Percentiles rank a stretch among this genome's conserved stretches.
Evolutionary conservation across 2,888 invertebrate species (phyloP).

Genomic region (Ophion ventricosus): DNA sequence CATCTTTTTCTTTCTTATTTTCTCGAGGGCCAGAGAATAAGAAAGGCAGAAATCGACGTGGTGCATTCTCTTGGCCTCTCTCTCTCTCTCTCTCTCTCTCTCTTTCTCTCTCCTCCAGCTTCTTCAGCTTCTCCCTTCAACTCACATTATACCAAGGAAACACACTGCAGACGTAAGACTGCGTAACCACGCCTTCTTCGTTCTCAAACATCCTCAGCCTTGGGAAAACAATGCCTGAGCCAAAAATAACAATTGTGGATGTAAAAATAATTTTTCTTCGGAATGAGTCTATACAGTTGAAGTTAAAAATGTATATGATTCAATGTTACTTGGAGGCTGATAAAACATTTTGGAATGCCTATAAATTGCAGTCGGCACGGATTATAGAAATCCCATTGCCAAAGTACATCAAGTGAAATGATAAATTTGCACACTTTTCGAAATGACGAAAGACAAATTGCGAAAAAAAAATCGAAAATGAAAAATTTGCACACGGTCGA

Average conservation of each 20-base stretch:
- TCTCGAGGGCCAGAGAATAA: slow-evolving; percentile 41
- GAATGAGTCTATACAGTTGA: not conserved
- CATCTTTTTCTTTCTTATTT: slow-evolving; percentile 39
- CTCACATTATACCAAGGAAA: slow-evolving; percentile 37
- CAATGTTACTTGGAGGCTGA: not conserved
- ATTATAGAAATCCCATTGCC: not conserved
- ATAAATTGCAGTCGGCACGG: not conserved
- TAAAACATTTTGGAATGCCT: not conserved
- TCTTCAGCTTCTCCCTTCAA: slow-evolving; percentile 3
- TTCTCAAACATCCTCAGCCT: slow-evolving; percentile 7
- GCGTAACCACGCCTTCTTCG: slow-evolving; percentile 7
- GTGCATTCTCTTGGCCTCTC: slow-evolving; percentile 24
- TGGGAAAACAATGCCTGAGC: slow-evolving; percentile 20
- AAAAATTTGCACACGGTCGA: too few relatives aligned
- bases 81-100: slow-evolving; percentile 4
- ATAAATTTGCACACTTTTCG: not conserved
- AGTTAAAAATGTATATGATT: not conserved
- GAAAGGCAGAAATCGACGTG: slow-evolving; percentile 22
- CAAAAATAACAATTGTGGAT: slow-evolving; percentile 28
- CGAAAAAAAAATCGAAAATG: not conserved
- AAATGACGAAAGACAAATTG: too few relatives aligned
- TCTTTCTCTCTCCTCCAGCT: slow-evolving; percentile 14
- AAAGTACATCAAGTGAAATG: not conserved
- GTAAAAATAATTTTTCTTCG: slow-evolving; percentile 35
- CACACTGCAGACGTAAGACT: slow-evolving; percentile 14